Evolutionary conservation across 2,888 invertebrate genomes (phyloP).

Genomic region (Acleris holmiana): DNA sequence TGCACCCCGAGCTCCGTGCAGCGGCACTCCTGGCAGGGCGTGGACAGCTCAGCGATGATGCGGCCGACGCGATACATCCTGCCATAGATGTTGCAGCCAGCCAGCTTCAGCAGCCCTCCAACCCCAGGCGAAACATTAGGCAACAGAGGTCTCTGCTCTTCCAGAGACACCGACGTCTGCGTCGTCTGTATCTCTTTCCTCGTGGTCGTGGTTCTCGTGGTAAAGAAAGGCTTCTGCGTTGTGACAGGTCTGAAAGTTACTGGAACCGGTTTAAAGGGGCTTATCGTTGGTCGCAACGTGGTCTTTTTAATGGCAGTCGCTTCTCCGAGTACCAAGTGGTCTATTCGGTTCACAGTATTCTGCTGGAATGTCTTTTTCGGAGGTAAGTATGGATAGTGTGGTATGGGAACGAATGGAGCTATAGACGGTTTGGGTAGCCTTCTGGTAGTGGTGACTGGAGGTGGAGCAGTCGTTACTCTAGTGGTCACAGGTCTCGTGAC

Average conservation of each 20-base stretch:
- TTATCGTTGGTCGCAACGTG: conserved; percentile 51
- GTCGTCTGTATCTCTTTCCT: conserved; percentile 46
- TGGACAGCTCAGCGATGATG: conserved; percentile 92
- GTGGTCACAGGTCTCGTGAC: conserved; percentile 40
- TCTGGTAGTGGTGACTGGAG: conserved; percentile 41
- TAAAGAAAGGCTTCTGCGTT: conserved; percentile 41
- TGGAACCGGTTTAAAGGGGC: conserved; percentile 43
- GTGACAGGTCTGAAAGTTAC: conserved; percentile 39
- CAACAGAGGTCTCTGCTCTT: conserved; percentile 48
- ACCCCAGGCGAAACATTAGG: conserved; percentile 46
- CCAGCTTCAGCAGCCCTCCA: conserved; percentile 88
- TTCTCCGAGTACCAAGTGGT: conserved; percentile 75
- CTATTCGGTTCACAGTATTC: conserved; percentile 68
- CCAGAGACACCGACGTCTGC: conserved; percentile 46
- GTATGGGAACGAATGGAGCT: conserved; percentile 61
- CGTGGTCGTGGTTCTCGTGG: conserved; percentile 41
- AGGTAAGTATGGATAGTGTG: conserved; percentile 54
- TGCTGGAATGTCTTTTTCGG: conserved; percentile 53
- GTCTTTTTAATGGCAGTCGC: conserved; percentile 68
- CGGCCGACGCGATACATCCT: conserved; percentile 93
- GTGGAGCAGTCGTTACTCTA: conserved; percentile 32
- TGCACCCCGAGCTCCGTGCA: conserved; percentile 95
- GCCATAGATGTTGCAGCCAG: conserved; percentile 95
- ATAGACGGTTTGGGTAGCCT: conserved; percentile 46
- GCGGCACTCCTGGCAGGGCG: conserved; percentile 92